Conservation (phyloP, 2,113 vertebrate species). For the Bos indicus region DNA sequence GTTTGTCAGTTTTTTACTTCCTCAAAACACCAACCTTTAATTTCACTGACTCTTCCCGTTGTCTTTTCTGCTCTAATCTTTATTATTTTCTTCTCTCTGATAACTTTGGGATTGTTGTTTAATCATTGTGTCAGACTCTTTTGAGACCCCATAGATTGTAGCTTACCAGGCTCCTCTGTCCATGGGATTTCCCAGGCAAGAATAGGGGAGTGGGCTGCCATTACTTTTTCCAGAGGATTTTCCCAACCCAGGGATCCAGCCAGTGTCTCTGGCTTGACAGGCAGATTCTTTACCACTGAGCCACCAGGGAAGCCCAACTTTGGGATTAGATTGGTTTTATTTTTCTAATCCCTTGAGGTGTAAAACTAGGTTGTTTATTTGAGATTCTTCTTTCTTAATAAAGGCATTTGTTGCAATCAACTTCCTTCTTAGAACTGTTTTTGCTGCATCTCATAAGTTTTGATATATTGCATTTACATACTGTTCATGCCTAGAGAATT, state of each 20-base stretch:
- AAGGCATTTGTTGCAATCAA: background rate
- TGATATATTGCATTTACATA: background rate
- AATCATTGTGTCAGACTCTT: background rate
- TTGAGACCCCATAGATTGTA: background rate
- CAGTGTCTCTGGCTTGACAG: background rate
- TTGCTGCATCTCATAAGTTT: background rate
- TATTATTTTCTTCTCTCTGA: background rate
- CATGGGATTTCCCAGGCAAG: background rate
- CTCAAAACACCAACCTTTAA: background rate
- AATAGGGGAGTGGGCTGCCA: background rate
- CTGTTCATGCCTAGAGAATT: background rate
- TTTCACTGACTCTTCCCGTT: background rate
- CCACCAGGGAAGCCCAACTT: background rate
- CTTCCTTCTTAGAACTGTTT: background rate
- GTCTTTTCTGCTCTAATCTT: background rate
- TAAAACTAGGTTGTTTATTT: background rate
- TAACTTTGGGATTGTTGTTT: background rate
- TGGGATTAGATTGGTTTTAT: background rate
- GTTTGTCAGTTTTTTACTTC: background rate
- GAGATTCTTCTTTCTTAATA: background rate
- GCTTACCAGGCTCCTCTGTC: background rate
- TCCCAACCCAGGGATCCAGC: background rate
- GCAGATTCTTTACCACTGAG: background rate
- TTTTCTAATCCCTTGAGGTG: background rate
- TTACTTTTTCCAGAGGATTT: background rate